Conservation (phyloP, 2,888 invertebrate genomes). For the Drosophila crucigera region DNA sequence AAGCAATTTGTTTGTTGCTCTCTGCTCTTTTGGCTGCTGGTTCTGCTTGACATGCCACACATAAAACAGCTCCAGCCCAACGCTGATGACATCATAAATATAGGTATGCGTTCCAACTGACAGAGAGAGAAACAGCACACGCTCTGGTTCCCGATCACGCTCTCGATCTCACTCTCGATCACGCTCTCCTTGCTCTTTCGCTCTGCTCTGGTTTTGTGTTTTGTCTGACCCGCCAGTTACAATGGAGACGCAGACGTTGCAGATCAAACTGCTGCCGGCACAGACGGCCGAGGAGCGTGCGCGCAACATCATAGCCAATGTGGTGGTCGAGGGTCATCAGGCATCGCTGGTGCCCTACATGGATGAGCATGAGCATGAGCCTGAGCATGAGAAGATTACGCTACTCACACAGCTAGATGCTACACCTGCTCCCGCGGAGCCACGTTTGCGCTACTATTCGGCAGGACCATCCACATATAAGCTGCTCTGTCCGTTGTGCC, state of each 20-base stretch:
- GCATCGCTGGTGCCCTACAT: conserved; percentile 73
- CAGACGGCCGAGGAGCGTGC: conserved; percentile 74
- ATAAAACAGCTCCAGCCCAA: conserved; percentile 36
- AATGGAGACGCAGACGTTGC: conserved; percentile 69
- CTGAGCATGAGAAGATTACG: conserved; percentile 49
- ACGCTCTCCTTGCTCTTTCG: conserved; percentile 15
- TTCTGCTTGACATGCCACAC: conserved; percentile 49
- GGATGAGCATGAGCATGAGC: conserved; percentile 63
- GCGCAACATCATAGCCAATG: conserved; percentile 80
- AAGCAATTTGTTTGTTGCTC: conserved; percentile 49
- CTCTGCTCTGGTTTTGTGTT: conserved; percentile 2
- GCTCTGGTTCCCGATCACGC: conserved; percentile 1
- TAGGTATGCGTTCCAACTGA: conserved; percentile 3
- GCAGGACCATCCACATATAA: conserved; percentile 83
- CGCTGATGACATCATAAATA: conserved; percentile 63
- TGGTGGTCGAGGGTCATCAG: conserved; percentile 71
- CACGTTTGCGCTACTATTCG: conserved; percentile 77
- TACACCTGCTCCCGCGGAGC: conserved; percentile 11
- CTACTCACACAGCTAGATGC: conserved; percentile 45
- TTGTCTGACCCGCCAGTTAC: conserved; percentile 46
- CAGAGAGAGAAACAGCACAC: conserved; percentile 6
- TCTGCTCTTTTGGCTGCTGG: conserved; percentile 27
- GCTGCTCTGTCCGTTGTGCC: conserved; percentile 82
- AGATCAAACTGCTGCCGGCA: conserved; percentile 78
- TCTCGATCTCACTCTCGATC: not conserved